phyloP scores from a whole-genome alignment of 2,888 invertebrate genomes.

The Cryptus armator region DNA sequence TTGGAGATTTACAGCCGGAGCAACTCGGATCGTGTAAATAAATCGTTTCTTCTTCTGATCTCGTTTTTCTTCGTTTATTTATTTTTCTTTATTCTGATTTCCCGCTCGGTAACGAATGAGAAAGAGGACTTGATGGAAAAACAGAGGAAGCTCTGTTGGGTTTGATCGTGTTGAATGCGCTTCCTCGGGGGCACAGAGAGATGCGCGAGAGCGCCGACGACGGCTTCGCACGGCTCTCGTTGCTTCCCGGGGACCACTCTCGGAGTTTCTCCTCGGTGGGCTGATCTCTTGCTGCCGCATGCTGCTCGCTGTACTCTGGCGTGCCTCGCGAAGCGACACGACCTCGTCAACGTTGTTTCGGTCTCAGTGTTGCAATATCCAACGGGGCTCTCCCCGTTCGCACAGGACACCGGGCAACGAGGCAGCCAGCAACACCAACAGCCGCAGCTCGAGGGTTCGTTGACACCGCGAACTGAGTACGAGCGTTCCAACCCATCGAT shows the following conservation, averaged over 20 bases:
- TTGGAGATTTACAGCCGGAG: background rate
- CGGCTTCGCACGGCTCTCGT: background rate
- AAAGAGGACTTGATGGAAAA: slow-evolving; percentile 15
- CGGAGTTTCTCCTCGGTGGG: slow-evolving; percentile 58
- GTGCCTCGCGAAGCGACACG: slow-evolving; percentile 67
- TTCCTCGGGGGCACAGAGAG: slow-evolving; percentile 16
- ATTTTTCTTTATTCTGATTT: background rate
- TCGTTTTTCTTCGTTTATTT: slow-evolving; percentile 19
- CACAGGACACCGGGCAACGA: slow-evolving; percentile 22
- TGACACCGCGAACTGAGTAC: slow-evolving; percentile 69
- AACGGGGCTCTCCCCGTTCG: slow-evolving; percentile 56
- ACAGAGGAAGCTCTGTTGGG: slow-evolving; percentile 61
- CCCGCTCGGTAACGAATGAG: background rate
- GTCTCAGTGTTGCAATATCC: slow-evolving; percentile 65
- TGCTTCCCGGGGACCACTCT: slow-evolving; percentile 28
- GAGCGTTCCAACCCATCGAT: slow-evolving; percentile 59
- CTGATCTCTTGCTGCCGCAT: slow-evolving; percentile 19
- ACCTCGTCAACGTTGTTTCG: slow-evolving; percentile 74
- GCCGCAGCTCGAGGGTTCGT: slow-evolving; percentile 69
- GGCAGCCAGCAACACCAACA: slow-evolving; percentile 43
- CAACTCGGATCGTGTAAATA: slow-evolving; percentile 72
- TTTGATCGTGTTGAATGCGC: slow-evolving; percentile 50
- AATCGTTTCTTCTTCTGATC: slow-evolving; percentile 68
- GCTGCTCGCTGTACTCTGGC: slow-evolving; percentile 12
- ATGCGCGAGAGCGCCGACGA: slow-evolving; percentile 9